These are phyloP conservation scores for Graptemys geographica DNA, from an alignment of 2,797 vertebrate species.

Conservation along the genomic window DNA sequence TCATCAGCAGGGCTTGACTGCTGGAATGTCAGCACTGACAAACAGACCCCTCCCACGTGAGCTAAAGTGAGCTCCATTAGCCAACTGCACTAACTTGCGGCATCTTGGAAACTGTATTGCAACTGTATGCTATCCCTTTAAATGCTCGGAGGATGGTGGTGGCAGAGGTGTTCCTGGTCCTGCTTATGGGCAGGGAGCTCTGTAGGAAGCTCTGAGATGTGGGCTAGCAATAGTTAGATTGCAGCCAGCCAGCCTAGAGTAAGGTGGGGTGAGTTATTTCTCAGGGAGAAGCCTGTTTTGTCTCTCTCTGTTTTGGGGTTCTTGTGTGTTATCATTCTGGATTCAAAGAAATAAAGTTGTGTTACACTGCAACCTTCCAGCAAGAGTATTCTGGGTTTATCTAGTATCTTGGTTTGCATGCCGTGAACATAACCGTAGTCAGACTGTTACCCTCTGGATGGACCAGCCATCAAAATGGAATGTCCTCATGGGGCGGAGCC, in stretches of 20 bases:
- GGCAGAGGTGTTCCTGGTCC: no score
- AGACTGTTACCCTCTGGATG: background rate
- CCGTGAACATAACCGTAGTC: background rate
- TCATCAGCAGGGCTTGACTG: background rate
- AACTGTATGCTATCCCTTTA: background rate
- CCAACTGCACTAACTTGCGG: background rate
- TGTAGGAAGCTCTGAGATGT: background rate
- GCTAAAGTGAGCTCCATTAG: no score
- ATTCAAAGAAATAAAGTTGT: no score
- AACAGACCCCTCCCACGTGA: background rate
- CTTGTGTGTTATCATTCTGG: background rate
- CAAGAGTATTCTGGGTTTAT: background rate
- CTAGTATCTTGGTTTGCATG: background rate
- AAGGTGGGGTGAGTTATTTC: background rate
- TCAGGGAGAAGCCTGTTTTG: background rate
- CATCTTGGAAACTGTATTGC: background rate
- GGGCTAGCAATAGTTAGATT: background rate
- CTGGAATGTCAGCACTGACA: background rate
- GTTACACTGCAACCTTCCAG: background rate
- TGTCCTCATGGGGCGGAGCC: background rate
- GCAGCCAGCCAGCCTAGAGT: background rate
- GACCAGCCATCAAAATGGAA: background rate
- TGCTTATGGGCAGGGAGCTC: background rate
- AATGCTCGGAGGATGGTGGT: rapidly evolving
- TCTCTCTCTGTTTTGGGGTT: background rate